Evolutionary conservation across 2,888 invertebrate genomes (phyloP).

Genomic region (Drosophila melanosoma): DNA sequence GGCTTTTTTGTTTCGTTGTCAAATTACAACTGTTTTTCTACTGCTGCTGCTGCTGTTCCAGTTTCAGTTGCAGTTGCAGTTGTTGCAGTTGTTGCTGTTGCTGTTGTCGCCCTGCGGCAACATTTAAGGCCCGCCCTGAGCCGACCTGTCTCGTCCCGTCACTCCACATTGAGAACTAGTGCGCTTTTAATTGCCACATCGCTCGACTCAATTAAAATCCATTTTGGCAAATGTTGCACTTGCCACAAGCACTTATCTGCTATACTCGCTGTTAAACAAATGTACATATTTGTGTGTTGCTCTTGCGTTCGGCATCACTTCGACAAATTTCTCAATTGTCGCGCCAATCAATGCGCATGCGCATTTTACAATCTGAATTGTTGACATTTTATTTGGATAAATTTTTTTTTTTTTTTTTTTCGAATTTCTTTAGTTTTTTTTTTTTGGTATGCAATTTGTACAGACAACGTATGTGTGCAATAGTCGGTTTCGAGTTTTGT

Average conservation of each 20-base stretch:
- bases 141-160: conserved; percentile 8
- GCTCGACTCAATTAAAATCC: conserved; percentile 51
- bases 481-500: conserved; percentile 49
- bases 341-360: conserved; percentile 59
- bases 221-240: conserved; percentile 42
- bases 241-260: conserved; percentile 28
- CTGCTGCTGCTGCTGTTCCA: background rate
- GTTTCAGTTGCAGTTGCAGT: conserved; percentile 4
- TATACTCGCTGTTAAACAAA: background rate
- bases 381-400: conserved; percentile 64
- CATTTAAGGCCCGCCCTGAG: background rate
- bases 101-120: conserved; percentile 7
- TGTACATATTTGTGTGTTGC: background rate
- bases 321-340: conserved; percentile 69
- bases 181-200: conserved; percentile 60
- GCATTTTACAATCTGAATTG: conserved; percentile 69
- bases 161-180: background rate
- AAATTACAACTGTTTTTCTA: background rate
- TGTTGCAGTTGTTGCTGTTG: too few species aligned
- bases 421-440: conserved; percentile 1
- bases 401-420: conserved; percentile 6
- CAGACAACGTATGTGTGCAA: conserved; percentile 22
- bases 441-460: conserved; percentile 41
- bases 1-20: conserved; percentile 5
- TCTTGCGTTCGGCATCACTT: conserved; percentile 53